Conservation (phyloP, 2,113 vertebrate genomes). For the Daubentonia madagascariensis region DNA sequence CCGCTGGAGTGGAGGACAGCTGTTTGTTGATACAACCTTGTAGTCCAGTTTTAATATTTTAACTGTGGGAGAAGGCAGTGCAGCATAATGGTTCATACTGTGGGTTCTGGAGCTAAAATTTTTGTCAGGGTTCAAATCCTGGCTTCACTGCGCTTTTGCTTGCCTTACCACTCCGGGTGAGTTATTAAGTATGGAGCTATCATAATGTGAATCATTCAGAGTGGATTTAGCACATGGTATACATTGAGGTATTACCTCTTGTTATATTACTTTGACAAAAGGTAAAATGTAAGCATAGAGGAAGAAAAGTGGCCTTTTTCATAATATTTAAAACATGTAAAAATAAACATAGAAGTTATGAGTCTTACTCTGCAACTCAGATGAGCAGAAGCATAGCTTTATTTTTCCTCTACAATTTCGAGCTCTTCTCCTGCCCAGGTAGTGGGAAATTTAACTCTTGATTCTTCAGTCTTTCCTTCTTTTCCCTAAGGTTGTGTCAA, state of each 20-base stretch:
- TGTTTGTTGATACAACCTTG: not conserved
- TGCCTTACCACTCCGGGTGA: not conserved
- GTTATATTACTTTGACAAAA: not conserved
- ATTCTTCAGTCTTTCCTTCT: not conserved
- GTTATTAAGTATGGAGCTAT: not conserved
- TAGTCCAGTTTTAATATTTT: not conserved
- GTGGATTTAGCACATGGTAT: not conserved
- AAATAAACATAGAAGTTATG: not conserved
- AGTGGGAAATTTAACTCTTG: not conserved
- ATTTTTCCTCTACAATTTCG: not conserved
- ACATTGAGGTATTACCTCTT: not conserved
- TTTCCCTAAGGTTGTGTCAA: not conserved
- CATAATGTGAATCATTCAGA: not conserved
- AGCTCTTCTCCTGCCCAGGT: not conserved
- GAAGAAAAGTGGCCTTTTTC: not conserved
- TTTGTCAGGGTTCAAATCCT: not conserved
- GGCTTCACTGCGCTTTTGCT: not conserved
- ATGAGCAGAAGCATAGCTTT: not conserved
- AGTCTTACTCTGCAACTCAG: not conserved
- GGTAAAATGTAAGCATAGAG: not conserved
- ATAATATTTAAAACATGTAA: not conserved
- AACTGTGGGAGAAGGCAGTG: not conserved
- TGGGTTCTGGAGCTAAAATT: not conserved
- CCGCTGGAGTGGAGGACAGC: not conserved
- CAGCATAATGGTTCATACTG: not conserved